Conservation (phyloP, 1,140 invertebrate species). For the Trichogramma pretiosum region DNA sequence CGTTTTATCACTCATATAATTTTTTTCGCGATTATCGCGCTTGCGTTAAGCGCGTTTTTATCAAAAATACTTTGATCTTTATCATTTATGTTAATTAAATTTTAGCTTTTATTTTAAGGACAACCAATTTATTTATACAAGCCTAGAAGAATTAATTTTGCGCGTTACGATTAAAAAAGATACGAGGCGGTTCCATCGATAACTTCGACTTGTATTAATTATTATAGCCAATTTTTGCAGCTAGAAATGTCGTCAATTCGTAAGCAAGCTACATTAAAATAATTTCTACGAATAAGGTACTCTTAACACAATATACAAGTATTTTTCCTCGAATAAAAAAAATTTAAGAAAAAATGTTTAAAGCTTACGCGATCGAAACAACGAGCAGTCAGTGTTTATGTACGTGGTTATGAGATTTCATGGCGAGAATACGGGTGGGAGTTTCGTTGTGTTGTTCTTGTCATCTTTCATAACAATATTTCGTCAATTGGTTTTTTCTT, state of each 20-base stretch:
- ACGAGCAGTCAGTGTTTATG: constrained; percentile 15
- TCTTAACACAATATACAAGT: too few relatives aligned
- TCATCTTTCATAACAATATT: not conserved
- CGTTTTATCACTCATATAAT: not conserved
- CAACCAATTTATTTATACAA: constrained; percentile 9
- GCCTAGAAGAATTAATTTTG: constrained; percentile 5
- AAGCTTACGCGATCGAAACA: constrained; percentile 14
- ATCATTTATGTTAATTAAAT: constrained; percentile 1
- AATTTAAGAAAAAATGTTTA: not conserved
- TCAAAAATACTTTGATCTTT: constrained; percentile 17
- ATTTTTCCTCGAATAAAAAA: too few relatives aligned
- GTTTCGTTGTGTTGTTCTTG: not conserved
- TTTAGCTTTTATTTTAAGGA: constrained; percentile 4
- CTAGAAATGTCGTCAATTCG: too few relatives aligned
- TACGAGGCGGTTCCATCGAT: too few relatives aligned
- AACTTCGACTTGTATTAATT: too few relatives aligned
- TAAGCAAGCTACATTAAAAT: too few relatives aligned
- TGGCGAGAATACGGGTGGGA: too few relatives aligned
- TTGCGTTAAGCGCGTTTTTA: constrained; percentile 10
- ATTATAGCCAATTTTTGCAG: too few relatives aligned
- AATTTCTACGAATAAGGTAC: too few relatives aligned
- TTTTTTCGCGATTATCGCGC: constrained; percentile 11
- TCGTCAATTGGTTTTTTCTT: constrained; percentile 2
- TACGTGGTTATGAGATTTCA: too few relatives aligned
- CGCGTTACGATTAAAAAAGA: too few relatives aligned